Percentiles rank a stretch among this genome's conserved stretches.
phyloP scores from a whole-genome alignment of 1,140 invertebrate genomes.

The Apis mellifera region DNA sequence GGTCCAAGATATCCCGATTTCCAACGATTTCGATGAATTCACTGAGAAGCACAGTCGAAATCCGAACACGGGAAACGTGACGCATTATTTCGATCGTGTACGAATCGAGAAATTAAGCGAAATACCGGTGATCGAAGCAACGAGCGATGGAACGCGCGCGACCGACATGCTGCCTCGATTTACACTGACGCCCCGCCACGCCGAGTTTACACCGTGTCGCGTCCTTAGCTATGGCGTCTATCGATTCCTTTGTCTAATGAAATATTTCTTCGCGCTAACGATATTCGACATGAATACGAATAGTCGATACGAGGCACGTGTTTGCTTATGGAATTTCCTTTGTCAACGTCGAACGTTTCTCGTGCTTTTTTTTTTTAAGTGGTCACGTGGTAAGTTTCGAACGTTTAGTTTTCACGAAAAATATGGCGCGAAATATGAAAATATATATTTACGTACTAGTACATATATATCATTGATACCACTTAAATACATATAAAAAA shows the following conservation, averaged over 20 bases:
- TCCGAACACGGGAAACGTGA: not conserved
- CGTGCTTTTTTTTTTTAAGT: too few species aligned
- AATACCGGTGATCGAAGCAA: not conserved
- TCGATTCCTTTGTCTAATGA: constrained; percentile 37
- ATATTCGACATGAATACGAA: not conserved
- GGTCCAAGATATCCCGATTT: not conserved
- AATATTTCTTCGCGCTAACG: constrained; percentile 39
- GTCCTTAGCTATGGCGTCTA: not conserved
- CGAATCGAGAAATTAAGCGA: not conserved
- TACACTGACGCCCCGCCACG: constrained; percentile 9
- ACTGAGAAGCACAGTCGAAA: not conserved
- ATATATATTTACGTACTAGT: too few species aligned
- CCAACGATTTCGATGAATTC: not conserved
- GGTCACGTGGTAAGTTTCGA: too few species aligned
- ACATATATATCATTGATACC: too few species aligned
- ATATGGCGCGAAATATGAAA: too few species aligned
- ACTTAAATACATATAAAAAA: too few species aligned
- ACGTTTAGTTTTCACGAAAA: too few species aligned
- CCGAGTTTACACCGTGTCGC: not conserved
- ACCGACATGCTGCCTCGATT: constrained; percentile 14
- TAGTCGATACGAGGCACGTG: not conserved
- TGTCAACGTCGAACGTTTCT: not conserved
- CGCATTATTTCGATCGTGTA: constrained; percentile 23
- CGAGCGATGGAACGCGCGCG: not conserved
- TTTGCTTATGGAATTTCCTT: not conserved